phyloP scores from a whole-genome alignment of 2,888 invertebrate species.

The Torymus tubicola region DNA sequence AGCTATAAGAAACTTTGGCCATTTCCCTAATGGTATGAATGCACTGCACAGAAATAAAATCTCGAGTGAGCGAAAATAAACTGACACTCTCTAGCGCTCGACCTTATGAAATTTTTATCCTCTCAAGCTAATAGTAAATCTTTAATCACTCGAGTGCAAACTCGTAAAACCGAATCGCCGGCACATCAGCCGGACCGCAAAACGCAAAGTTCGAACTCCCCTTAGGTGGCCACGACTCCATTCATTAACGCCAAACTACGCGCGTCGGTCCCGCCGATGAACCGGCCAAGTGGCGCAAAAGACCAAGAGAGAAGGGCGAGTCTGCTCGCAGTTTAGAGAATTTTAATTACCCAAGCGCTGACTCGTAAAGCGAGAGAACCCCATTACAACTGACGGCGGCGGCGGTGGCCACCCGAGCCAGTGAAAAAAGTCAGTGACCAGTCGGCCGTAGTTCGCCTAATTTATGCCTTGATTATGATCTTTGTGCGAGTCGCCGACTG shows the following conservation, averaged over 20 bases:
- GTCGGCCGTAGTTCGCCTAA: constrained; percentile 5
- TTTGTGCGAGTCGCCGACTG: too few species aligned
- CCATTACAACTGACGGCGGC: constrained; percentile 18
- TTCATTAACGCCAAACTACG: constrained; percentile 36
- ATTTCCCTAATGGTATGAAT: too few species aligned
- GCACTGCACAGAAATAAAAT: too few species aligned
- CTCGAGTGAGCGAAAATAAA: too few species aligned
- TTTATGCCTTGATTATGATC: not conserved
- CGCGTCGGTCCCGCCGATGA: constrained; percentile 14
- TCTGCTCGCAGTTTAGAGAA: constrained; percentile 38
- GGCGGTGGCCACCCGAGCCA: not conserved
- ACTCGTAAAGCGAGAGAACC: constrained; percentile 42
- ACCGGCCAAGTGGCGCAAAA: constrained; percentile 18
- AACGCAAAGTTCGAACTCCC: constrained; percentile 35
- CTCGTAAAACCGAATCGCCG: constrained; percentile 16
- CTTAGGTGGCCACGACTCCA: constrained; percentile 19
- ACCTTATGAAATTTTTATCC: constrained; percentile 26
- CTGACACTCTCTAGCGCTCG: too few species aligned
- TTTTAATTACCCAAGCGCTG: constrained; percentile 39
- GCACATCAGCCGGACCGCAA: constrained; percentile 21
- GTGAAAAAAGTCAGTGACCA: constrained; percentile 14
- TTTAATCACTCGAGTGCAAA: constrained; percentile 24
- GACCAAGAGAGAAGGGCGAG: constrained; percentile 8
- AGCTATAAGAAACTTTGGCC: too few species aligned
- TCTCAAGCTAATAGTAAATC: constrained; percentile 18